phyloP scores from a whole-genome alignment of 2,888 invertebrate species.

The Calliopum simillimum region DNA sequence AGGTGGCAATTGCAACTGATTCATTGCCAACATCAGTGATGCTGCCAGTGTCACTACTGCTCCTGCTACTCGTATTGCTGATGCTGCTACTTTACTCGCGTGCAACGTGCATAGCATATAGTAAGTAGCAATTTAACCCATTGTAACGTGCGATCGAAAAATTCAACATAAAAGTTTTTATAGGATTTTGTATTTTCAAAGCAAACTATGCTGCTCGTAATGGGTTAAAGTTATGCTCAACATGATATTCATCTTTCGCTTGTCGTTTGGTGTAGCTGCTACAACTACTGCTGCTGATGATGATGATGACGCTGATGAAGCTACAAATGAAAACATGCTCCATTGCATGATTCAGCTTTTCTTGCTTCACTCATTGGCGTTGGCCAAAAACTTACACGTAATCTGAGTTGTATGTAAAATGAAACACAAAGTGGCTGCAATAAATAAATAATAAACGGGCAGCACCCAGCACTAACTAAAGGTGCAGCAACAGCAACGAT shows the following conservation, averaged over 20 bases:
- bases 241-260: conserved; percentile 1
- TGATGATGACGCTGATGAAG: no score
- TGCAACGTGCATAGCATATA: conserved; percentile 2
- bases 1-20: conserved; percentile 22
- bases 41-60: not conserved
- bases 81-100: not conserved
- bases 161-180: no score
- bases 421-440: not conserved
- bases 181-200: no score
- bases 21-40: conserved; percentile 24
- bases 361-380: no score
- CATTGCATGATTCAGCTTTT: no score
- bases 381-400: not conserved
- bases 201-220: no score
- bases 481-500: not conserved
- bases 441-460: conserved; percentile 4
- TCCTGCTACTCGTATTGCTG: no score
- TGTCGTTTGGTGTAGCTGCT: not conserved
- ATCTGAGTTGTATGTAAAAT: conserved; percentile 3
- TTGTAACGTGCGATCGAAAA: no score
- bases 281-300: not conserved
- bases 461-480: no score
- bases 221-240: not conserved
- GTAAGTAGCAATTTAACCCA: not conserved
- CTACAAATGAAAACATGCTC: no score